Evolutionary conservation across 2,113 vertebrate genomes (phyloP).

Genomic region (Meles meles): DNA sequence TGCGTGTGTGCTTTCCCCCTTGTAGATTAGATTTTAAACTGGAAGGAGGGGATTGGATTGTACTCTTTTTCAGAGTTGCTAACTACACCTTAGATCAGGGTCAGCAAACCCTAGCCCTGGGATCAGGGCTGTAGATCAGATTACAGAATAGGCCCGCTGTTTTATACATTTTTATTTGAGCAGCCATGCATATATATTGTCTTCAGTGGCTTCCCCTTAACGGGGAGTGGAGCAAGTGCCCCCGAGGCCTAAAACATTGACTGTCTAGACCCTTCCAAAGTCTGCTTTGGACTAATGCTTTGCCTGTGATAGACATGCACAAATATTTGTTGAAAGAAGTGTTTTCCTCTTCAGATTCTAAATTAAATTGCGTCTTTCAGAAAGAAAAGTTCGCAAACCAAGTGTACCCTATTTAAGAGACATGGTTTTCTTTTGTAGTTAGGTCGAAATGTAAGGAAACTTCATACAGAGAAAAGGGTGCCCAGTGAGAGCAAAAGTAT

Average conservation of each 20-base stretch:
- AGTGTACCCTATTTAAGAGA: background rate
- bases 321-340: background rate
- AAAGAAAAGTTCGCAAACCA: background rate
- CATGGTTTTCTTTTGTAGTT: background rate
- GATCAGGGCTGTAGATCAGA: background rate
- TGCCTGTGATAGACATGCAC: too few relatives aligned
- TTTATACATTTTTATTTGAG: background rate
- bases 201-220: background rate
- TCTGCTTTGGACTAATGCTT: background rate
- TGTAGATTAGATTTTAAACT: background rate
- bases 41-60: background rate
- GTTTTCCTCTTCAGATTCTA: background rate
- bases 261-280: background rate
- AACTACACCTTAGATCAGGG: background rate
- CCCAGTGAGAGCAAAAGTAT: background rate
- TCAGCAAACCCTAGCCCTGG: background rate
- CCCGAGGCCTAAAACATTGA: background rate
- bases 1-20: background rate
- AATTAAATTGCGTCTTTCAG: background rate
- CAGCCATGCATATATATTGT: background rate
- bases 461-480: background rate
- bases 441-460: background rate
- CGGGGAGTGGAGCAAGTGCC: background rate
- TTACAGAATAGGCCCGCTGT: background rate
- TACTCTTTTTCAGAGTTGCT: background rate